Percentiles rank a stretch among this genome's conserved stretches.
phyloP scores from a whole-genome alignment of 1,140 invertebrate genomes.

The Chelonus insularis region DNA sequence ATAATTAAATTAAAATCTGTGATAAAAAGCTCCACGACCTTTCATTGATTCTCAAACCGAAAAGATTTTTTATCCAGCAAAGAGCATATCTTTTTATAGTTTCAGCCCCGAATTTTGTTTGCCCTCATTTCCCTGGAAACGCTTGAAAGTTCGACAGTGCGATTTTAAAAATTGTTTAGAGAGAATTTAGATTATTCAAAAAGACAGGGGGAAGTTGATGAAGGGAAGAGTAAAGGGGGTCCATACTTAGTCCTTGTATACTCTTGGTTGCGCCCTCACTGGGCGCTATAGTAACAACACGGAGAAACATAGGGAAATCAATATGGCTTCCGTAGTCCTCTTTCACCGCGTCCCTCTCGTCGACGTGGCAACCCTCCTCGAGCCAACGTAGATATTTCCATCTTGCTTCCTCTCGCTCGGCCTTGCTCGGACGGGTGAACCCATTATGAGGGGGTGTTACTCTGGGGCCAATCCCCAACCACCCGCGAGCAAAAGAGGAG shows the following conservation, averaged over 20 bases:
- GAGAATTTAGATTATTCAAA: neutral
- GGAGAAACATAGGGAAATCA: constrained; percentile 63
- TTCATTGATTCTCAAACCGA: no score
- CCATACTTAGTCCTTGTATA: constrained; percentile 14
- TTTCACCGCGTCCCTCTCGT: constrained; percentile 42
- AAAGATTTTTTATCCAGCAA: no score
- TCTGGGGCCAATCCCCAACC: constrained; percentile 60
- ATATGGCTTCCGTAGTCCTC: constrained; percentile 61
- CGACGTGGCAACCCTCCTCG: constrained; percentile 27
- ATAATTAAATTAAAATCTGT: no score
- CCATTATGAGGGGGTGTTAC: constrained; percentile 62
- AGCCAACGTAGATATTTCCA: constrained; percentile 12
- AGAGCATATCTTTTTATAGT: no score
- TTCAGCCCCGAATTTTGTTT: no score
- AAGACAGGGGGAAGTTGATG: neutral
- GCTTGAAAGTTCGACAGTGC: no score
- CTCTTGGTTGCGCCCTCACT: constrained; percentile 50
- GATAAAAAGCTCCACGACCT: no score
- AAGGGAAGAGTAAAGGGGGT: constrained; percentile 20
- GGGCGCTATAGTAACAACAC: constrained; percentile 61
- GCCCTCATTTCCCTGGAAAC: no score
- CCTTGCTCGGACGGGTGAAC: constrained; percentile 58
- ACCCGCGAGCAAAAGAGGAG: constrained; percentile 43
- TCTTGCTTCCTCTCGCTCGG: constrained; percentile 20
- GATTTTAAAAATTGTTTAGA: neutral